phyloP scores from a whole-genome alignment of 2,113 vertebrate genomes.

The Agapornis roseicollis region DNA sequence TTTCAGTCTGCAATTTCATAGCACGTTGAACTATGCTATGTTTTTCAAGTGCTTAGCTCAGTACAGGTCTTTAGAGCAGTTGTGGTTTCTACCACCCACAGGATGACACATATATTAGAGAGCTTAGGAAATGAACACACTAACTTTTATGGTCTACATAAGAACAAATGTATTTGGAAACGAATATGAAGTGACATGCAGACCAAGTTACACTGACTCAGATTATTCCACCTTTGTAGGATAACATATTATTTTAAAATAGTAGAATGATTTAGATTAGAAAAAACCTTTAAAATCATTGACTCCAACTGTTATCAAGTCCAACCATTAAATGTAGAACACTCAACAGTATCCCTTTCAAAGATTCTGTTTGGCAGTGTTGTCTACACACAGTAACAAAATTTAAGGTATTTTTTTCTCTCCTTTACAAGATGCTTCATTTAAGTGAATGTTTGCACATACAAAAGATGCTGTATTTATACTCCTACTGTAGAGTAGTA shows the following conservation, averaged over 20 bases:
- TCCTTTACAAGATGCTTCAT: not conserved
- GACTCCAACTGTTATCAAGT: not conserved
- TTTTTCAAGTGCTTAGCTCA: not conserved
- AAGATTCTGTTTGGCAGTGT: not conserved
- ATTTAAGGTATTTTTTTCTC: not conserved
- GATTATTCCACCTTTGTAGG: not conserved
- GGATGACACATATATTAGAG: not conserved
- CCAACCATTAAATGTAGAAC: not conserved
- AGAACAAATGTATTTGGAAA: not conserved
- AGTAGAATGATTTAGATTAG: not conserved
- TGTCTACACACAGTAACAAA: not conserved
- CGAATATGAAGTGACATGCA: not conserved
- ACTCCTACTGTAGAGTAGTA: not conserved
- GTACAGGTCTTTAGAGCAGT: not conserved
- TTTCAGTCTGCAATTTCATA: not conserved
- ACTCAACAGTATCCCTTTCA: not conserved
- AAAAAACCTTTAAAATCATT: not conserved
- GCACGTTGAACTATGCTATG: not conserved
- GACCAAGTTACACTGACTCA: not conserved
- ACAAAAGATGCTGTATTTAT: not conserved
- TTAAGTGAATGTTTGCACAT: not conserved
- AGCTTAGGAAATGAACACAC: not conserved
- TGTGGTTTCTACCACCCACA: slow-evolving; percentile 1
- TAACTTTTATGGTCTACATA: not conserved
- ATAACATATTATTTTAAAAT: not conserved